Percentiles rank a stretch among this genome's conserved stretches.
Evolutionary conservation across 2,113 vertebrate genomes (phyloP).

Genomic region (Thinocorus orbignyianus): DNA sequence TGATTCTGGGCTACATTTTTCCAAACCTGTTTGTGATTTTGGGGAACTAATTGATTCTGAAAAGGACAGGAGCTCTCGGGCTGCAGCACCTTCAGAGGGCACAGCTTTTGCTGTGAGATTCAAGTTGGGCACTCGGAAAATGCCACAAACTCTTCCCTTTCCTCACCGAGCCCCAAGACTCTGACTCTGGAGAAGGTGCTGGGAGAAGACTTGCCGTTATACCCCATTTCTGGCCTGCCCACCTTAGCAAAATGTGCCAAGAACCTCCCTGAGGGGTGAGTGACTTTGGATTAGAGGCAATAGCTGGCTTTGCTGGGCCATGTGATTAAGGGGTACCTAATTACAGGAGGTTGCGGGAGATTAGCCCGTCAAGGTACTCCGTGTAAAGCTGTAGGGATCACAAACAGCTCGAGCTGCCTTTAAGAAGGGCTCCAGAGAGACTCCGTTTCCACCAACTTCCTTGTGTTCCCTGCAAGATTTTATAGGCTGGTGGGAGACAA

Average conservation of each 20-base stretch:
- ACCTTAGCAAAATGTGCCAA: neutral
- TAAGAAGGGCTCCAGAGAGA: neutral
- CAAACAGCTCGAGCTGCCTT: neutral
- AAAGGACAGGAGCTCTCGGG: neutral
- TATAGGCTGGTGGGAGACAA: no score
- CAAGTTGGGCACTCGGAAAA: neutral
- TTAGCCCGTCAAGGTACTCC: slow-evolving; percentile 15
- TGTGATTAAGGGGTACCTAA: neutral
- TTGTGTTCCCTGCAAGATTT: neutral
- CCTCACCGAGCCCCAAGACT: neutral
- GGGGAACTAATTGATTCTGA: neutral
- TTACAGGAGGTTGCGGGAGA: slow-evolving; percentile 13
- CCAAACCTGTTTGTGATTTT: neutral
- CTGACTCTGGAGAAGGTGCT: neutral
- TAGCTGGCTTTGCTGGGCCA: neutral
- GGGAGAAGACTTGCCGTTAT: neutral
- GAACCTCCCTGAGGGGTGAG: neutral
- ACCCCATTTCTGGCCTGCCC: neutral
- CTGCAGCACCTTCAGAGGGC: neutral
- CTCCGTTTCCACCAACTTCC: neutral
- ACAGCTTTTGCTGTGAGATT: neutral
- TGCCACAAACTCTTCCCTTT: neutral
- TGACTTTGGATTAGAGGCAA: slow-evolving; percentile 32
- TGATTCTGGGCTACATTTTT: neutral
- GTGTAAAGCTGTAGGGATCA: slow-evolving; percentile 13